Evolutionary conservation across 1,140 invertebrate genomes (phyloP).

Genomic region (Epicauta chinensis): DNA sequence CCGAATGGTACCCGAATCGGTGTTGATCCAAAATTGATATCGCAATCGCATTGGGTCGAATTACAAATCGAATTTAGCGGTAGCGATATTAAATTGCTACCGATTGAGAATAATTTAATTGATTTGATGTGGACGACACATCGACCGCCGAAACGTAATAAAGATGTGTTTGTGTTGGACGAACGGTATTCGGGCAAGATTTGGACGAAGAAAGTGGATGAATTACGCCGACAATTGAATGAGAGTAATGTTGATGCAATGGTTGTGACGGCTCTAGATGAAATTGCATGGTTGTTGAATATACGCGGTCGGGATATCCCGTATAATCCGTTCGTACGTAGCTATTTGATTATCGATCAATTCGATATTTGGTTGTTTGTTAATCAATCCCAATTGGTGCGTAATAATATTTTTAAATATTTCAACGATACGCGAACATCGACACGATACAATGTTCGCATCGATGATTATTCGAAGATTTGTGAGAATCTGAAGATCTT

Average conservation of each 20-base stretch:
- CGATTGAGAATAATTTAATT: constrained; percentile 66
- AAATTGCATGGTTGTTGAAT: constrained; percentile 92
- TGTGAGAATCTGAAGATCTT: constrained; percentile 63
- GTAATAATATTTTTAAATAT: constrained; percentile 18
- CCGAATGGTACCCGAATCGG: constrained; percentile 62
- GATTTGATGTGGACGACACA: constrained; percentile 74
- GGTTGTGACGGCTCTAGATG: constrained; percentile 82
- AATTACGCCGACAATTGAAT: constrained; percentile 60
- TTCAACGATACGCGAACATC: not conserved
- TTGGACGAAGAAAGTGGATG: constrained; percentile 68
- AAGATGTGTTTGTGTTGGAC: constrained; percentile 39
- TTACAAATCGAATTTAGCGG: constrained; percentile 53
- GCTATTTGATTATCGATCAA: constrained; percentile 61
- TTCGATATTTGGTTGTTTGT: constrained; percentile 52
- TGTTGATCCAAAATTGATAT: constrained; percentile 71
- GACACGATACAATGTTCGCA: not conserved
- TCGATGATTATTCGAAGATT: constrained; percentile 38
- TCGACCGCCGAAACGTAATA: constrained; percentile 45
- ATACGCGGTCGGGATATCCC: constrained; percentile 88
- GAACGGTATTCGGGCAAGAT: constrained; percentile 47
- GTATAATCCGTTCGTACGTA: constrained; percentile 76
- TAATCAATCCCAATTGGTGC: constrained; percentile 46
- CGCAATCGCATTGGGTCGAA: constrained; percentile 50
- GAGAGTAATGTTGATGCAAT: constrained; percentile 65
- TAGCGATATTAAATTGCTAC: constrained; percentile 53